A percentile compares a stretch with the other conserved stretches of the same genome.
phyloP scores from a whole-genome alignment of 2,113 vertebrate species.

The Pollimyrus isidori region DNA sequence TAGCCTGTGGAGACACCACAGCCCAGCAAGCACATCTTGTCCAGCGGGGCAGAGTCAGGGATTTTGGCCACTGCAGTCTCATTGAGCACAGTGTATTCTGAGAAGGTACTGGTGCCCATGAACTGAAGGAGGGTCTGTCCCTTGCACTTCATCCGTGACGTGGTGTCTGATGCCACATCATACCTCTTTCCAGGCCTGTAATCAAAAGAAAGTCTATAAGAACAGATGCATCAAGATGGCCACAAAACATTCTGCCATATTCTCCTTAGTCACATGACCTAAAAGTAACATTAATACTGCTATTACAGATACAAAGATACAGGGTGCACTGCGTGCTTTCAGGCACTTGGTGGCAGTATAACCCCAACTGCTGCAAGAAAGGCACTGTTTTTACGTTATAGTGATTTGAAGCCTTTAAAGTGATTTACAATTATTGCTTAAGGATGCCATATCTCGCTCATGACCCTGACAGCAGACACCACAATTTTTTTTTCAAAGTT shows the following conservation, averaged over 20 bases:
- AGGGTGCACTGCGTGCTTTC: not conserved
- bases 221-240: not conserved
- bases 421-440: not conserved
- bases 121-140: conserved; percentile 68
- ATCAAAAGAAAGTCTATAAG: too few relatives aligned
- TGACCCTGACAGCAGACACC: not conserved
- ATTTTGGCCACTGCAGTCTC: conserved; percentile 63
- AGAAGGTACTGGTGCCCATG: conserved; percentile 69
- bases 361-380: not conserved
- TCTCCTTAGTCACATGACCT: not conserved
- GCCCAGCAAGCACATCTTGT: conserved; percentile 69
- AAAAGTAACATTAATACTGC: not conserved
- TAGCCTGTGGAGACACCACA: conserved; percentile 74
- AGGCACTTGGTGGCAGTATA: not conserved
- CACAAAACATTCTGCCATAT: not conserved
- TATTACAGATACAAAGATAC: not conserved
- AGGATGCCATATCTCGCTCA: not conserved
- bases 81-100: conserved; percentile 71
- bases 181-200: conserved; percentile 37
- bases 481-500: not conserved
- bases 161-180: conserved; percentile 52
- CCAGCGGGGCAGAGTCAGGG: conserved; percentile 60
- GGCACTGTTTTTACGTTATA: not conserved
- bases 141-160: conserved; percentile 64
- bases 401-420: not conserved